phyloP scores from a whole-genome alignment of 2,888 invertebrate genomes.

The Chrysina gloriosa region DNA sequence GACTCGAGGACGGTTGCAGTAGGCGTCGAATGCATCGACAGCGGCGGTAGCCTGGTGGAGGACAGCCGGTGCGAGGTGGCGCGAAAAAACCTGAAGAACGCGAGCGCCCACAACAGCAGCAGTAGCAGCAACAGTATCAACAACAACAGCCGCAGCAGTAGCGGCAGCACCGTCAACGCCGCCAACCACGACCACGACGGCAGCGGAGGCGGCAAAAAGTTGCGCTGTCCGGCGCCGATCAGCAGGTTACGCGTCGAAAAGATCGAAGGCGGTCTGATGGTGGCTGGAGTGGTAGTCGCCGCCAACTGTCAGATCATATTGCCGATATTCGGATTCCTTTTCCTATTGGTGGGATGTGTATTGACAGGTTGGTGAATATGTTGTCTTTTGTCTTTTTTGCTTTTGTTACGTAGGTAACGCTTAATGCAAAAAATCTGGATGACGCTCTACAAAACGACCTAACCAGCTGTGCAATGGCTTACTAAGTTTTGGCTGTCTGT shows the following conservation, averaged over 20 bases:
- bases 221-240: slow-evolving; percentile 75
- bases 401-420: no score
- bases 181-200: neutral
- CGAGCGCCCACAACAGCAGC: slow-evolving; percentile 54
- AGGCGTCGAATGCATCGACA: slow-evolving; percentile 45
- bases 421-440: no score
- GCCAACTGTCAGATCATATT: slow-evolving; percentile 83
- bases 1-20: slow-evolving; percentile 58
- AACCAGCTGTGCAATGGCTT: no score
- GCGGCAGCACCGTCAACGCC: neutral
- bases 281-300: slow-evolving; percentile 81
- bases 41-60: slow-evolving; percentile 50
- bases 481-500: no score
- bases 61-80: slow-evolving; percentile 59
- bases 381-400: no score
- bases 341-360: slow-evolving; percentile 80
- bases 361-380: slow-evolving; percentile 73
- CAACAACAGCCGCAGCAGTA: neutral
- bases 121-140: no score
- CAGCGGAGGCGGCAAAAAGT: slow-evolving; percentile 50
- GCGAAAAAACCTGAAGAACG: slow-evolving; percentile 21
- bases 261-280: slow-evolving; percentile 81
- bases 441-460: no score
- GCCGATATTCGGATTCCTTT: slow-evolving; percentile 81
- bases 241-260: slow-evolving; percentile 79